These are phyloP conservation scores for Palloptera scutellata DNA, from an alignment of 2,888 invertebrate genomes.

Conservation along the genomic window DNA sequence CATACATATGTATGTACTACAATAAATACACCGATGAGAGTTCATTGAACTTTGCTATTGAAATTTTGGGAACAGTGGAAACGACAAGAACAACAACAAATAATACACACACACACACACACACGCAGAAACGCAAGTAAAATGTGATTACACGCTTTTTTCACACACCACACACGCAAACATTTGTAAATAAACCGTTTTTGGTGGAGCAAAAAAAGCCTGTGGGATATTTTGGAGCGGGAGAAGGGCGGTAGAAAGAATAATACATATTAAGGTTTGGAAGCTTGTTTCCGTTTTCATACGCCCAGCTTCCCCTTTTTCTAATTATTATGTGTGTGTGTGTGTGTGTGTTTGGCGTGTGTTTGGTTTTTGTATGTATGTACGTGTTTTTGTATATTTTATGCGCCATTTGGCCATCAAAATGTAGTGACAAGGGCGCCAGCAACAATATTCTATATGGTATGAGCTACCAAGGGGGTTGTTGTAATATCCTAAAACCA, in stretches of 20 bases:
- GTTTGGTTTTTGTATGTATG: neutral
- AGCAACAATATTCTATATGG: constrained; percentile 14
- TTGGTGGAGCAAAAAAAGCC: too few species aligned
- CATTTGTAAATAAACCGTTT: too few species aligned
- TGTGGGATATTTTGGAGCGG: neutral
- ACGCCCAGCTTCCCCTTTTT: neutral
- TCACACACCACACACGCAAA: too few species aligned
- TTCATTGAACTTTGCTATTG: constrained; percentile 61
- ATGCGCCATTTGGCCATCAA: constrained; percentile 36
- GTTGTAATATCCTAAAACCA: too few species aligned
- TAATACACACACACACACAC: constrained; percentile 22
- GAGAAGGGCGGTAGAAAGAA: constrained; percentile 17
- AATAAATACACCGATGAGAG: constrained; percentile 35
- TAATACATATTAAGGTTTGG: constrained; percentile 28
- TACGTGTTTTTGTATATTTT: constrained; percentile 20
- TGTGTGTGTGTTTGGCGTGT: constrained; percentile 20
- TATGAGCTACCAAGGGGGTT: neutral
- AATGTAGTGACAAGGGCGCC: constrained; percentile 54
- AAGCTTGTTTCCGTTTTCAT: constrained; percentile 15
- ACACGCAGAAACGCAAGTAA: constrained; percentile 29
- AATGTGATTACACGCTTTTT: neutral
- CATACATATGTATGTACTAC: constrained; percentile 17
- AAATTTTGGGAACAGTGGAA: constrained; percentile 37
- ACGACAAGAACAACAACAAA: neutral
- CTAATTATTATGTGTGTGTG: constrained; percentile 9